Evolutionary conservation across 2,888 invertebrate genomes (phyloP), one percentile per base, ranked within the genome.

Genomic region (Hylaea fasciaria): DNA sequence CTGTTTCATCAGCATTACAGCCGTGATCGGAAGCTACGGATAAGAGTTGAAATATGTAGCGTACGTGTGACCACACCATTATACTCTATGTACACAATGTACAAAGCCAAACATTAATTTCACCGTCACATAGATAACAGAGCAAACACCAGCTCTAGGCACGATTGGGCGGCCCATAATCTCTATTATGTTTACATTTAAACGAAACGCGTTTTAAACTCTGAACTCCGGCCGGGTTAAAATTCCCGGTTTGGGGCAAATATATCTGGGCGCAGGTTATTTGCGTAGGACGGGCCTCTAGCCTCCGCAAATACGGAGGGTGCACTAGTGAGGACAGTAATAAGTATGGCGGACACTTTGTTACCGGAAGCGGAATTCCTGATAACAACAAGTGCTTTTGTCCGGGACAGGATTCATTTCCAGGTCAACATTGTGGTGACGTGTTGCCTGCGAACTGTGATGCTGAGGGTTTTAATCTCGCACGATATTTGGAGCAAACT

Each of bases 281-380:
- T 83, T 81, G 70, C 64, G 78, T 81, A 82, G 83, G 83, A 78
- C 77, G 56, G 69, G 64, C 55, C 64, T 46, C 66, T 56, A 63
- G 56, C 65, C 66, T 70, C 63, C 37, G 64, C 71, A 80, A 80
- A 78, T 63, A 76, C 57, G 65, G 64, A 44, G 54, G 47, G 35
- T 22, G 54, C 54, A 50, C 40, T 48, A 47, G 48, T 49, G 53
- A 47, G 41, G 47, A 51, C 51, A 48, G 52, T 52, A 62, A 56
- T 48, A 57, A 52, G 61, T 52, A 43, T 52, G 55, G 60, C 55
- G 59, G 49, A 60, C 50, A 50, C 54, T 59, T 55, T 55, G 50
- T 47, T 50, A 43, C 55, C 46, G 50, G 61, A 48, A 46, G 35
- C 56, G 39, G 56, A 32, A 40, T 14, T 43, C 14, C 52, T 48